phyloP scores from a whole-genome alignment of 2,113 vertebrate species.

The Spheniscus mendiculus region DNA sequence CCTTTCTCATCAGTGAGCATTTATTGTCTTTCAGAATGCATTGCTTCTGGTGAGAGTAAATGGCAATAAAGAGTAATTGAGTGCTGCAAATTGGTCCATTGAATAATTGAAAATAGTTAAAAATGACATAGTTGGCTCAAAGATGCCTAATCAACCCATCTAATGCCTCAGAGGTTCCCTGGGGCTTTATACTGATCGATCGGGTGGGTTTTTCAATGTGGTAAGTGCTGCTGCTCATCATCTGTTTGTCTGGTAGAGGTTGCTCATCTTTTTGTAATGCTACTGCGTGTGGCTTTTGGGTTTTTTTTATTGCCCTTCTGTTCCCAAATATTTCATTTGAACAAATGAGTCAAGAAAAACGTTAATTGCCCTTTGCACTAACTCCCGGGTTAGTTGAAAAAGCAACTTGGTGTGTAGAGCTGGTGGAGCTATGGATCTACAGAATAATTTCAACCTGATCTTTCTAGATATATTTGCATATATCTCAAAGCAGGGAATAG shows the following conservation, averaged over 20 bases:
- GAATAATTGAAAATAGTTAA: constrained; percentile 20
- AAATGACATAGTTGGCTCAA: background rate
- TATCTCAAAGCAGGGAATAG: background rate
- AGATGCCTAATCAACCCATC: background rate
- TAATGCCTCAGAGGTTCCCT: background rate
- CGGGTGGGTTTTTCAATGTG: fast-evolving
- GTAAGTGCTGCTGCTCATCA: background rate
- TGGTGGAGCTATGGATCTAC: background rate
- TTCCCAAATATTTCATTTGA: background rate
- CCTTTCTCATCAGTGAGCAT: background rate
- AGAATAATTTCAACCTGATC: background rate
- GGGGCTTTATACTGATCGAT: background rate
- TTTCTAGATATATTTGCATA: background rate
- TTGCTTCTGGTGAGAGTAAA: background rate
- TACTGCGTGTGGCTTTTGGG: background rate
- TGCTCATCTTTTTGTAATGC: background rate
- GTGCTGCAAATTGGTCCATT: background rate
- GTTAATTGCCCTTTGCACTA: background rate
- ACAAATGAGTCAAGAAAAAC: background rate
- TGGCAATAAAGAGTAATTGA: background rate
- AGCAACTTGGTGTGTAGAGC: background rate
- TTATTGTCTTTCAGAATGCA: background rate
- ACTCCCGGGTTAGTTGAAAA: background rate
- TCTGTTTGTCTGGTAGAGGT: background rate
- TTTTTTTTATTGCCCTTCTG: background rate